Conservation (phyloP, 2,113 vertebrate genomes). For the Azemiops feae region DNA sequence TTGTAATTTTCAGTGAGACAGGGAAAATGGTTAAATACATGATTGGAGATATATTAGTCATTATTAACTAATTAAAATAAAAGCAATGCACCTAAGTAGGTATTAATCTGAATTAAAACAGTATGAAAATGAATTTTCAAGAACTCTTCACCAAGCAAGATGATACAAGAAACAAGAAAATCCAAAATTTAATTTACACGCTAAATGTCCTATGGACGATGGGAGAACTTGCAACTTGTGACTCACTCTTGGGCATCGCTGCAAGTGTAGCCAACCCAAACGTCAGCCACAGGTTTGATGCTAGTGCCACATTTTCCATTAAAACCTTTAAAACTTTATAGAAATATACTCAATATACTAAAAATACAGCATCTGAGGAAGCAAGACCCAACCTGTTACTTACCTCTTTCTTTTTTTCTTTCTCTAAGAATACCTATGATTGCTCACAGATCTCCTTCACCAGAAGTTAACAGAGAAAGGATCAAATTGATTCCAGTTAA, state of each 20-base stretch:
- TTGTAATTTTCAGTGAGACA: not conserved
- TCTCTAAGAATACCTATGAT: slow-evolving; percentile 69
- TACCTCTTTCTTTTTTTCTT: not conserved
- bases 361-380: not conserved
- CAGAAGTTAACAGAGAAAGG: slow-evolving; percentile 54
- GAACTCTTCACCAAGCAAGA: not conserved
- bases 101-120: not conserved
- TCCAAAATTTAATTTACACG: not conserved
- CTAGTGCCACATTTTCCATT: not conserved
- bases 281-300: not conserved
- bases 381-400: not conserved
- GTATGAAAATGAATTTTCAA: not conserved
- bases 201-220: not conserved
- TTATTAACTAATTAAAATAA: not conserved
- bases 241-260: not conserved
- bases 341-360: not conserved
- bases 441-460: slow-evolving; percentile 57
- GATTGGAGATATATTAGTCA: not conserved
- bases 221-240: not conserved
- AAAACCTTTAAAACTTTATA: not conserved
- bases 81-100: not conserved
- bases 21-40: not conserved
- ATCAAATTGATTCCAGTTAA: slow-evolving; percentile 22
- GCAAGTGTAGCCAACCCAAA: not conserved
- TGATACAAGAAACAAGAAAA: not conserved